Evolutionary conservation across 2,797 vertebrate species (phyloP).

Genomic region (Meda fulgida): DNA sequence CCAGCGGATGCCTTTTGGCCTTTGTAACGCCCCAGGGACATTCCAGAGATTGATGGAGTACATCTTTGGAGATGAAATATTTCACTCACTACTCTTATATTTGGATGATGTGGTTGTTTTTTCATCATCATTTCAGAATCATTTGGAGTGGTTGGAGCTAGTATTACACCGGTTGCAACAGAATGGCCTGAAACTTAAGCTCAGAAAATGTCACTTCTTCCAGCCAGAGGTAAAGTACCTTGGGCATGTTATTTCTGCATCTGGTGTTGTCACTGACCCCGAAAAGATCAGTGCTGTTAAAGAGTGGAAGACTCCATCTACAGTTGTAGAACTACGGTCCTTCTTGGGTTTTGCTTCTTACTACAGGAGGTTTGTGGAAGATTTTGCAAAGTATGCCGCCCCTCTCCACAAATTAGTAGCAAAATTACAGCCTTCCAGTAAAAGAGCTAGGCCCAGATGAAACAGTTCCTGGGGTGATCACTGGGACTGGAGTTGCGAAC

Average conservation of each 20-base stretch:
- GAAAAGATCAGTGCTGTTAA: too few species aligned
- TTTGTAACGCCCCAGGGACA: too few species aligned
- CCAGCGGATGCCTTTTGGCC: background rate
- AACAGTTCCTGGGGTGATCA: background rate
- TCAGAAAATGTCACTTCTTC: background rate
- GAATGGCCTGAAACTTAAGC: background rate
- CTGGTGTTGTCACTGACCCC: too few species aligned
- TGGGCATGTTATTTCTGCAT: too few species aligned
- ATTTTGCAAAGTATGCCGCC: background rate
- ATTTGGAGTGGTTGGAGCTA: background rate
- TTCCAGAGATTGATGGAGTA: background rate
- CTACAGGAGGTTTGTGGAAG: background rate
- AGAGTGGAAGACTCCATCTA: too few species aligned
- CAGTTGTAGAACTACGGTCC: too few species aligned
- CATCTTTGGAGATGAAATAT: background rate
- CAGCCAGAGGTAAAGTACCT: too few species aligned
- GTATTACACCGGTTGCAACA: background rate
- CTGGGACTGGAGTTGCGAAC: background rate
- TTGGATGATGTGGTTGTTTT: slow-evolving; percentile 12
- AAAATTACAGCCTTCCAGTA: too few species aligned
- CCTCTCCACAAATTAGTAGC: background rate
- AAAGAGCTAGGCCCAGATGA: too few species aligned
- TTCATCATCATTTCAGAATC: background rate
- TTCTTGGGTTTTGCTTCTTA: background rate
- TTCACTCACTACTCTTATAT: background rate